Evolutionary conservation across 2,113 vertebrate genomes (phyloP).

Genomic region (Chroicocephalus ridibundus): DNA sequence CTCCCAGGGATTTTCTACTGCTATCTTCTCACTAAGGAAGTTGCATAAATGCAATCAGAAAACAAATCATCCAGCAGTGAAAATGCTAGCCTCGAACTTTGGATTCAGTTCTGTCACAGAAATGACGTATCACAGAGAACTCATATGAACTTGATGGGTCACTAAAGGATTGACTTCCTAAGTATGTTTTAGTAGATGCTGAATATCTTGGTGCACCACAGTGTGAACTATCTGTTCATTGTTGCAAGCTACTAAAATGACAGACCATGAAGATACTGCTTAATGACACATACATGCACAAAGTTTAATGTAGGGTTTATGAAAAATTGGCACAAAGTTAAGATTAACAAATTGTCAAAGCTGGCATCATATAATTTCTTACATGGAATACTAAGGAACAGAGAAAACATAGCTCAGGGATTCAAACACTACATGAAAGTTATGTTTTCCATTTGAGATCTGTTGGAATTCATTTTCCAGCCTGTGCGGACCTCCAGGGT

Average conservation of each 20-base stretch:
- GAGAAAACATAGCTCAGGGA: not conserved
- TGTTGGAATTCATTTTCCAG: not conserved
- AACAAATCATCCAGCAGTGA: not conserved
- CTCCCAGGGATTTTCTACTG: not conserved
- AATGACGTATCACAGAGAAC: not conserved
- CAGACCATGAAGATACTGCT: not conserved
- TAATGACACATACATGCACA: not conserved
- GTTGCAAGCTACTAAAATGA: not conserved
- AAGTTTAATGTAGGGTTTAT: not conserved
- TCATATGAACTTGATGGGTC: not conserved
- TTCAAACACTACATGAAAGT: not conserved
- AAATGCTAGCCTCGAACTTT: not conserved
- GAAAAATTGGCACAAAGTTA: not conserved
- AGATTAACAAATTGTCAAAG: not conserved
- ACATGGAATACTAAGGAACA: not conserved
- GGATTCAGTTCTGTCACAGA: not conserved
- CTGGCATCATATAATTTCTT: not conserved
- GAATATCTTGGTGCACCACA: not conserved
- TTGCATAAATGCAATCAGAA: not conserved
- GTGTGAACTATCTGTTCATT: not conserved
- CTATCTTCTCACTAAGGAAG: not conserved
- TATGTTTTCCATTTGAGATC: not conserved
- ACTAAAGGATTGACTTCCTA: not conserved
- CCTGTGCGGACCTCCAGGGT: not conserved
- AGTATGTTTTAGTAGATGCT: not conserved